Percentiles rank a stretch among this genome's conserved stretches.
These are phyloP conservation scores for Nematolebias whitei DNA, from an alignment of 2,113 vertebrate genomes.

Conservation along the genomic window DNA sequence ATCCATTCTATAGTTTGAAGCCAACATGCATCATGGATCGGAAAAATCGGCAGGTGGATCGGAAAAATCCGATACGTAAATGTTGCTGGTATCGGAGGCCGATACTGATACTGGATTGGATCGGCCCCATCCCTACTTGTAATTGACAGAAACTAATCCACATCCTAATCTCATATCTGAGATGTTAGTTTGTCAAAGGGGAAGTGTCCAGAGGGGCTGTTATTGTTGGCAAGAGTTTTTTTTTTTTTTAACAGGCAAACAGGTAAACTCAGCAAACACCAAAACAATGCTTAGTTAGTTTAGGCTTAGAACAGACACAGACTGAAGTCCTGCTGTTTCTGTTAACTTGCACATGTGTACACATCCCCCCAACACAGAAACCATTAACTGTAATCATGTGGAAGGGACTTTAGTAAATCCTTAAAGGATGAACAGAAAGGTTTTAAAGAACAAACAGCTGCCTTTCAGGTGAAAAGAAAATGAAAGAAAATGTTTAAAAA, in stretches of 20 bases:
- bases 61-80: too few relatives aligned
- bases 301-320: slow-evolving; percentile 44
- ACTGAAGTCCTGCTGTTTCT: slow-evolving; percentile 41
- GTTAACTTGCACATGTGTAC: slow-evolving; percentile 13
- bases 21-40: too few relatives aligned
- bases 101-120: too few relatives aligned
- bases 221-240: slow-evolving; percentile 50
- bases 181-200: slow-evolving; percentile 76
- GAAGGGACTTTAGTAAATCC: not conserved
- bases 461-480: not conserved
- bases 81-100: too few relatives aligned
- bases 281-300: slow-evolving; percentile 67
- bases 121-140: too few relatives aligned
- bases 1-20: too few relatives aligned
- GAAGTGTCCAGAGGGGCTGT: slow-evolving; percentile 61
- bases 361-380: not conserved
- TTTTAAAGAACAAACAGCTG: too few relatives aligned
- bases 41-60: too few relatives aligned
- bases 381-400: not conserved
- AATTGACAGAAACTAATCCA: slow-evolving; percentile 52
- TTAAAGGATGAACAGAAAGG: too few relatives aligned
- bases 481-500: not conserved
- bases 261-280: slow-evolving; percentile 67
- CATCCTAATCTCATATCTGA: slow-evolving; percentile 47
- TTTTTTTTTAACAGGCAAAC: slow-evolving; percentile 42